Evolutionary conservation across 2,888 invertebrate genomes (phyloP).

Genomic region (Eupithecia dodoneata): DNA sequence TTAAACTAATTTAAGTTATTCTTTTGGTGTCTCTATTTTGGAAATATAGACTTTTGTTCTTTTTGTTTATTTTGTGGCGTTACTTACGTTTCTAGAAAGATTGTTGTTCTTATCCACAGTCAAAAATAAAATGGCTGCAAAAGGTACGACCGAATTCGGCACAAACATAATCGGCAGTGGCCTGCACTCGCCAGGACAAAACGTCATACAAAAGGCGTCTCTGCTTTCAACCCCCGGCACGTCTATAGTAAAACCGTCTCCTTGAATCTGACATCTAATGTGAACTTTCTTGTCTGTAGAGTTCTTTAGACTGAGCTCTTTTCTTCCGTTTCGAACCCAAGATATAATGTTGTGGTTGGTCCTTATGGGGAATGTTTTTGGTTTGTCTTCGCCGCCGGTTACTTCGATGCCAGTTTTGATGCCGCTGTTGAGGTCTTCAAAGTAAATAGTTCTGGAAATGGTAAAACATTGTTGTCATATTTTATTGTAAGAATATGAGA

Average conservation of each 20-base stretch:
- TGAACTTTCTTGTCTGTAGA: conserved; percentile 65
- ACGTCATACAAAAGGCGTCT: conserved; percentile 64
- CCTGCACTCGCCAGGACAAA: conserved; percentile 68
- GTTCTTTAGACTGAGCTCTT: conserved; percentile 74
- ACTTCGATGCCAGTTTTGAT: conserved; percentile 60
- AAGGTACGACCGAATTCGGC: conserved; percentile 60
- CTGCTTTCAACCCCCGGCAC: conserved; percentile 64
- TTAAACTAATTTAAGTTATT: no score
- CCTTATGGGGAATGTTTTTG: conserved; percentile 70
- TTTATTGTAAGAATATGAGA: not conserved
- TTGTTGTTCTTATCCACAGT: conserved; percentile 69
- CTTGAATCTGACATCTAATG: conserved; percentile 67
- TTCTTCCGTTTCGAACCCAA: conserved; percentile 70
- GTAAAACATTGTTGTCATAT: not conserved
- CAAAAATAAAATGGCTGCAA: conserved; percentile 63
- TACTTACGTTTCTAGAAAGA: conserved; percentile 65
- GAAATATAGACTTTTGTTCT: no score
- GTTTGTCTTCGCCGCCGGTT: conserved; percentile 60
- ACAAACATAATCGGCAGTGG: conserved; percentile 65
- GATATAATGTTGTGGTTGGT: conserved; percentile 67
- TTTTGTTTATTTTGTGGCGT: no score
- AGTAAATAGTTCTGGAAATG: conserved; percentile 62
- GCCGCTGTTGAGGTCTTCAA: conserved; percentile 66
- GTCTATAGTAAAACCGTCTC: conserved; percentile 74
- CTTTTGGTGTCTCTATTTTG: no score